Evolutionary conservation across 2,797 vertebrate species (phyloP), one percentile per base, ranked within the genome.

Genomic region (Cirrhinus molitorella): DNA sequence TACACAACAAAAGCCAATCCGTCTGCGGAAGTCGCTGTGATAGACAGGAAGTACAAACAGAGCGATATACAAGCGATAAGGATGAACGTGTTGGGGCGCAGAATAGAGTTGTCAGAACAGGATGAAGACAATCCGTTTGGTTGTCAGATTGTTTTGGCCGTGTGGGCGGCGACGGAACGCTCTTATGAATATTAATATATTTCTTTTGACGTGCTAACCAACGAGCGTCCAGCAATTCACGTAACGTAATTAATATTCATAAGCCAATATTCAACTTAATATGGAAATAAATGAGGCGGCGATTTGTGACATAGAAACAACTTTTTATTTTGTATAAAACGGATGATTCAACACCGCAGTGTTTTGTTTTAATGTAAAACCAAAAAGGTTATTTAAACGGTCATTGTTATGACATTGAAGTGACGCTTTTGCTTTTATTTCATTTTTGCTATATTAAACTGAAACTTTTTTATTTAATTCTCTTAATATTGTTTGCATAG

Each of bases 1-100:
- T 47, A 34, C 49, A 85, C 79, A 78, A 85, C 66, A 73, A 85
- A 81, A 65, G 71, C 67, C 21, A 23, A 21, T 28, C 28, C 49
- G 8, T 53, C 28, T 61, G n/a, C 81, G 86, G 81, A 87, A 83
- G 72, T 83, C 66, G 0, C 6, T 1, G n/a, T 67, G 71, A 57
- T 76, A 75, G 65, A 85, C 23, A 65, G 77, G 76, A 75, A 34
- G 45, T 59, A 3, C n/a, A 81, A 43, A 66, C 13, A 37, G 0
- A 17, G 25, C 9, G 63, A 21, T 31, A 10, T 9, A 21, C 25
- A 85, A 21, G 5, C 2, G 10, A 68, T 8, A 1, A 1, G 47
- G 71, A 80, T 75, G 16, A 37, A 31, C 34, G 6, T 14, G n/a
- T 25, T 5, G 28, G 25, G 12, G 9, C 1, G 13, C 9, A 43